These are phyloP conservation scores for Leguminivora glycinivorella DNA, from an alignment of 1,140 invertebrate genomes.

Conservation along the genomic window DNA sequence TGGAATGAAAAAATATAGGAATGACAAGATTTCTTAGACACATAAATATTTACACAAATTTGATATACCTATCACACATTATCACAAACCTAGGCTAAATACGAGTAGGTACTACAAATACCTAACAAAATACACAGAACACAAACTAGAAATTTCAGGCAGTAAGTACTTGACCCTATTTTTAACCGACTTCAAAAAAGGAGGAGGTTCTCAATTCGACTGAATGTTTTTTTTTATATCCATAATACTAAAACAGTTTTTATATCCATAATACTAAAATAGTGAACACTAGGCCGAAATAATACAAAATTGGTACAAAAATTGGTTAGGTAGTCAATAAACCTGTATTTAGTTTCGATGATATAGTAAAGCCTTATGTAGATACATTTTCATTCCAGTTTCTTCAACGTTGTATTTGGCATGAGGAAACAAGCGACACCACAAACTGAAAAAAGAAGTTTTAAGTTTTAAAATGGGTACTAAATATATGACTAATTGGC, in stretches of 20 bases:
- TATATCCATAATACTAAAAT: too few relatives aligned
- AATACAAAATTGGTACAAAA: too few relatives aligned
- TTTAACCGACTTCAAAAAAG: too few relatives aligned
- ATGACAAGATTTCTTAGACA: neutral
- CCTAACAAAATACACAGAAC: neutral
- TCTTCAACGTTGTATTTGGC: constrained; percentile 72
- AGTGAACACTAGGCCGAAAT: too few relatives aligned
- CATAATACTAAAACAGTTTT: too few relatives aligned
- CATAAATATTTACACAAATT: neutral
- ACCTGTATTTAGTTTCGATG: too few relatives aligned
- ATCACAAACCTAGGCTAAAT: neutral
- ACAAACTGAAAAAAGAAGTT: constrained; percentile 59
- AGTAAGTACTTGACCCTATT: constrained; percentile 14
- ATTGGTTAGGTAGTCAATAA: too few relatives aligned
- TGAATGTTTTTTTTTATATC: too few relatives aligned
- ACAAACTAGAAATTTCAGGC: neutral
- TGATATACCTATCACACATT: neutral
- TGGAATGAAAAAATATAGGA: neutral
- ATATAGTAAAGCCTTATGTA: too few relatives aligned
- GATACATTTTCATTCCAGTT: constrained; percentile 54
- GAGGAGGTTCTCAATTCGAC: too few relatives aligned
- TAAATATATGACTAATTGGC: too few relatives aligned
- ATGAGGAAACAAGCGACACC: constrained; percentile 61
- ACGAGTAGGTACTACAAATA: neutral
- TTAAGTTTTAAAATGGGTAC: too few relatives aligned